phyloP scores from a whole-genome alignment of 2,888 invertebrate species.

The Agriotes lineatus region DNA sequence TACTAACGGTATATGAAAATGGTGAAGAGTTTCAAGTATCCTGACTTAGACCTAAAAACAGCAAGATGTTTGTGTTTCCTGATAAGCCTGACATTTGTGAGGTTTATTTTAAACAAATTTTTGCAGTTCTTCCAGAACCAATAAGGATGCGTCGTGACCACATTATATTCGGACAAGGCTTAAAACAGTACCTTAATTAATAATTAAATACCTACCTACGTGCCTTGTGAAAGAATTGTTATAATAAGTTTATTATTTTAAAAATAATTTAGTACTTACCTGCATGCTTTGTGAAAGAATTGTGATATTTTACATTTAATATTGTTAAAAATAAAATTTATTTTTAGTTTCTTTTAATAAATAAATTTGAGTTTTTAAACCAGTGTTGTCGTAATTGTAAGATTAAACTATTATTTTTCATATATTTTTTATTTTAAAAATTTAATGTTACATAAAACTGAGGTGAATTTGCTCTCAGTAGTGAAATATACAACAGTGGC shows the following conservation, averaged over 20 bases:
- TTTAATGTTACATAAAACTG: not conserved
- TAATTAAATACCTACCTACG: no score
- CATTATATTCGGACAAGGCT: conserved; percentile 2
- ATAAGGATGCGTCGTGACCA: not conserved
- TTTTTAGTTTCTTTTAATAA: not conserved
- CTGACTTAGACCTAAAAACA: not conserved
- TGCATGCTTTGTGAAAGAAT: no score
- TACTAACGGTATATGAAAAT: not conserved
- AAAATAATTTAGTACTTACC: no score
- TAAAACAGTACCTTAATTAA: not conserved
- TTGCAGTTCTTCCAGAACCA: conserved; percentile 13
- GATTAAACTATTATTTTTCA: not conserved
- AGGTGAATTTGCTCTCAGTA: not conserved
- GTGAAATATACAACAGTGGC: not conserved
- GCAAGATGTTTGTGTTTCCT: conserved; percentile 8
- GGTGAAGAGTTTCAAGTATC: not conserved
- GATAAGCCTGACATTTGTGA: conserved; percentile 7
- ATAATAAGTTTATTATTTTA: no score
- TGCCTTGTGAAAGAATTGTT: no score
- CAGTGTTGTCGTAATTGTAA: not conserved
- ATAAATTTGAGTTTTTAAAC: not conserved
- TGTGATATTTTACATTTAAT: not conserved
- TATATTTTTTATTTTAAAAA: conserved; percentile 5
- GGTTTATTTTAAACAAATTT: not conserved
- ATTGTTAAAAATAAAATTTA: not conserved